Evolutionary conservation across 2,888 invertebrate species (phyloP).

Genomic region (Zelleria hepariella): DNA sequence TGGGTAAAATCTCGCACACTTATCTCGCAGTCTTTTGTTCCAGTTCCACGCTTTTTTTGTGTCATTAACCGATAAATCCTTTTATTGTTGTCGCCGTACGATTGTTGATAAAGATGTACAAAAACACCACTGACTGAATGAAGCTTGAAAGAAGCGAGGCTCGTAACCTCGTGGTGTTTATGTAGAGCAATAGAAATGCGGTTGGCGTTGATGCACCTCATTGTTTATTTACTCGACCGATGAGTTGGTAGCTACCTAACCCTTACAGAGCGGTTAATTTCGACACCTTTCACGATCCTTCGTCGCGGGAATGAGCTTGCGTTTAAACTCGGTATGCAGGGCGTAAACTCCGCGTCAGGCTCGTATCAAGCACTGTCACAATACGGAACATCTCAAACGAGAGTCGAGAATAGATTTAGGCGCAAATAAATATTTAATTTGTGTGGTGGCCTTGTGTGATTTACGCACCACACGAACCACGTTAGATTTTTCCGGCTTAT

Average conservation of each 20-base stretch:
- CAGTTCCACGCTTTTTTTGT: not conserved
- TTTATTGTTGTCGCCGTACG: not conserved
- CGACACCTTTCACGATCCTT: too few species aligned
- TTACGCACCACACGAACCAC: not conserved
- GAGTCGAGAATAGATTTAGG: slow-evolving; percentile 25
- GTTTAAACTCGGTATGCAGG: too few species aligned
- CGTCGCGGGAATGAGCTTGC: too few species aligned
- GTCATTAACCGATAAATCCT: slow-evolving; percentile 2
- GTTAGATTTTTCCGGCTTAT: not conserved
- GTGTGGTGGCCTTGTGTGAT: not conserved
- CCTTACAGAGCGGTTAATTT: too few species aligned
- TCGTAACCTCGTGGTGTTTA: not conserved
- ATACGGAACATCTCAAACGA: slow-evolving; percentile 37
- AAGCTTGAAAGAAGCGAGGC: not conserved
- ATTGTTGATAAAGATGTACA: not conserved
- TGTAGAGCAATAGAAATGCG: not conserved
- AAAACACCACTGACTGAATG: not conserved
- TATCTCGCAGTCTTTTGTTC: not conserved
- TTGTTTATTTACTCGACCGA: not conserved
- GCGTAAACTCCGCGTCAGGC: slow-evolving; percentile 32
- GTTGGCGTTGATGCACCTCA: not conserved
- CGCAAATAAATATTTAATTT: slow-evolving; percentile 6
- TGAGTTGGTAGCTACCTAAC: not conserved
- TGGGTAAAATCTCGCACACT: not conserved
- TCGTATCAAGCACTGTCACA: slow-evolving; percentile 36